Conservation (phyloP, 2,113 vertebrate genomes). For the Chaetodon auriga region DNA sequence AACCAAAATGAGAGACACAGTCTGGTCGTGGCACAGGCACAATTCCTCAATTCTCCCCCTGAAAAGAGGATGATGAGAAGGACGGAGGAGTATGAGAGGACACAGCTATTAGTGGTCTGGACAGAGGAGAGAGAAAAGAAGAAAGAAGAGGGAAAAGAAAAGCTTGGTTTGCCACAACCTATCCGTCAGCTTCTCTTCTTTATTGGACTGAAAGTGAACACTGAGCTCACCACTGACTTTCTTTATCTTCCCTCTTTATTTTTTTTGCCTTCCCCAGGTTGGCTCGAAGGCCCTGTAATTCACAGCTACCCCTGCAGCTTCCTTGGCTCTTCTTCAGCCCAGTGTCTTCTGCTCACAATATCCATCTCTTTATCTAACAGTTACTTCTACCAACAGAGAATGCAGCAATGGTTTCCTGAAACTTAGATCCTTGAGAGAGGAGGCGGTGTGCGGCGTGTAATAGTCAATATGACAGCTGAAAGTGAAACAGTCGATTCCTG, state of each 20-base stretch:
- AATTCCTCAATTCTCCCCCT: conserved; percentile 48
- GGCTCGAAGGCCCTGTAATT: conserved; percentile 58
- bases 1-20: conserved; percentile 52
- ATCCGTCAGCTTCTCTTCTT: conserved; percentile 60
- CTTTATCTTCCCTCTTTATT: conserved; percentile 31
- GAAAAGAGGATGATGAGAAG: conserved; percentile 43
- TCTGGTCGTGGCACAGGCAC: conserved; percentile 45
- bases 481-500: conserved; percentile 18
- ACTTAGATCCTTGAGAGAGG: conserved; percentile 17
- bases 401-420: conserved; percentile 43
- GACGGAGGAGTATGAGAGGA: conserved; percentile 46
- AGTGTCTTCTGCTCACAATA: conserved; percentile 37
- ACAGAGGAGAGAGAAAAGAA: conserved; percentile 50
- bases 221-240: conserved; percentile 45
- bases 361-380: conserved; percentile 35
- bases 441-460: background rate
- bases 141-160: conserved; percentile 39
- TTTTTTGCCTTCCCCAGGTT: conserved; percentile 19
- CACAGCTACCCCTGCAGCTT: conserved; percentile 47
- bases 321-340: conserved; percentile 25
- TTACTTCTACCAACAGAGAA: conserved; percentile 30
- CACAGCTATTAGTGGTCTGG: conserved; percentile 70
- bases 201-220: conserved; percentile 55
- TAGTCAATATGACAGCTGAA: conserved; percentile 19
- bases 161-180: conserved; percentile 53